Conservation (phyloP, 2,113 vertebrate genomes). For the Cervus canadensis region DNA sequence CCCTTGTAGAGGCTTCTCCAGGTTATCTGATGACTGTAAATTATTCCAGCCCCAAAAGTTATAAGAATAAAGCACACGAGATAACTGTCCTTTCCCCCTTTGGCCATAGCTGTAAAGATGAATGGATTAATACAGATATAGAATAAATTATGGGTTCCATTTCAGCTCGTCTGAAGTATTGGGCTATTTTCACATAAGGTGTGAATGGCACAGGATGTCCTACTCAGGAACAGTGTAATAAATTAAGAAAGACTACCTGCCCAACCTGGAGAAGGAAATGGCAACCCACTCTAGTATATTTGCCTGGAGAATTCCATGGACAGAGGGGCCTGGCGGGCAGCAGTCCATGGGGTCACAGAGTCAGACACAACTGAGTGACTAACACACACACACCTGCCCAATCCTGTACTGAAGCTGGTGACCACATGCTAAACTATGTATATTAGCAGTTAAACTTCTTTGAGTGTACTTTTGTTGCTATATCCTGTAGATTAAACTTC, state of each 20-base stretch:
- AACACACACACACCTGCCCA: background rate
- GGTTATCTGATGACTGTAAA: background rate
- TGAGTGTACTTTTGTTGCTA: background rate
- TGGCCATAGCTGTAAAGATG: constrained; percentile 33
- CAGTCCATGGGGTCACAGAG: background rate
- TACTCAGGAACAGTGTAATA: background rate
- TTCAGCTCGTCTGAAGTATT: background rate
- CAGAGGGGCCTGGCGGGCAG: background rate
- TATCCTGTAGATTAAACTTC: background rate
- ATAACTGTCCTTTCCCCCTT: constrained; percentile 30
- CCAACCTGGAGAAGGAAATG: background rate
- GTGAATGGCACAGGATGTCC: background rate
- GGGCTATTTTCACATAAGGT: background rate
- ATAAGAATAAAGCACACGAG: background rate
- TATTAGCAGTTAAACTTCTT: background rate
- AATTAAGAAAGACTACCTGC: background rate
- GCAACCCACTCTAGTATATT: background rate
- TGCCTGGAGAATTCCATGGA: background rate
- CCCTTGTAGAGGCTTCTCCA: background rate
- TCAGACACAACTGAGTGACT: accelerated
- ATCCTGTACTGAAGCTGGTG: background rate
- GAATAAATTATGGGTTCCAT: background rate
- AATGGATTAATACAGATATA: background rate
- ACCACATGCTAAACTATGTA: too few species aligned
- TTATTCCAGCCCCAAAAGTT: background rate